These are phyloP conservation scores for Mycetomoellerius zeteki DNA, from an alignment of 1,140 invertebrate species.

Conservation along the genomic window DNA sequence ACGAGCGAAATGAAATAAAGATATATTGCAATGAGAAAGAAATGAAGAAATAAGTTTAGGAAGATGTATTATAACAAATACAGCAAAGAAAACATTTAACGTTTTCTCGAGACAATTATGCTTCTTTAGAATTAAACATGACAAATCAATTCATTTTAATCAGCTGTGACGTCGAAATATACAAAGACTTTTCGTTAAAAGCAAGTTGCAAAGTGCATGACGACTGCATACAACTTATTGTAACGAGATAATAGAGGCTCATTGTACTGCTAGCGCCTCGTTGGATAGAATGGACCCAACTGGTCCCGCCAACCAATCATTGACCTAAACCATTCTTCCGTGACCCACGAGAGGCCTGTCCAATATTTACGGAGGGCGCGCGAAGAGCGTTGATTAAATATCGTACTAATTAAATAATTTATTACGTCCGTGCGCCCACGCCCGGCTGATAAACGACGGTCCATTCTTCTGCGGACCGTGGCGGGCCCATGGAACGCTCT, in stretches of 20 bases:
- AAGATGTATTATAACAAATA: not conserved
- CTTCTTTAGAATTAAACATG: not conserved
- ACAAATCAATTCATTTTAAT: conserved; percentile 16
- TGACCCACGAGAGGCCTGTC: conserved; percentile 24
- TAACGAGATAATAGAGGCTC: conserved; percentile 5
- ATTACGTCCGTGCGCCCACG: conserved; percentile 73
- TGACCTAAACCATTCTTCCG: conserved; percentile 58
- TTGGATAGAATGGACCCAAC: not conserved
- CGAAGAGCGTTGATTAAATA: conserved; percentile 81
- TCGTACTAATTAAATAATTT: conserved; percentile 84
- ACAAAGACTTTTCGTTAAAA: not conserved
- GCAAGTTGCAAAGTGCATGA: not conserved
- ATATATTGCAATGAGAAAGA: not conserved
- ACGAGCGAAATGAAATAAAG: not conserved
- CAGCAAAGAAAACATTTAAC: not conserved
- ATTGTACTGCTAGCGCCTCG: not conserved
- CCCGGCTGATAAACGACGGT: conserved; percentile 75
- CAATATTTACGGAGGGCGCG: conserved; percentile 58
- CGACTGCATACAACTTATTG: not conserved
- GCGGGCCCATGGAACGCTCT: conserved; percentile 57
- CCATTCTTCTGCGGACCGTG: conserved; percentile 64
- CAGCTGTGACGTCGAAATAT: not conserved
- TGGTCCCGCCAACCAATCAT: conserved; percentile 36
- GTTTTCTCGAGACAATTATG: not conserved
- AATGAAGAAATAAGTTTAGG: not conserved